Base-by-base conservation (phyloP, 37 sponge, comb jelly and placozoan genomes). In the Chondrosia reniformis region DNA sequence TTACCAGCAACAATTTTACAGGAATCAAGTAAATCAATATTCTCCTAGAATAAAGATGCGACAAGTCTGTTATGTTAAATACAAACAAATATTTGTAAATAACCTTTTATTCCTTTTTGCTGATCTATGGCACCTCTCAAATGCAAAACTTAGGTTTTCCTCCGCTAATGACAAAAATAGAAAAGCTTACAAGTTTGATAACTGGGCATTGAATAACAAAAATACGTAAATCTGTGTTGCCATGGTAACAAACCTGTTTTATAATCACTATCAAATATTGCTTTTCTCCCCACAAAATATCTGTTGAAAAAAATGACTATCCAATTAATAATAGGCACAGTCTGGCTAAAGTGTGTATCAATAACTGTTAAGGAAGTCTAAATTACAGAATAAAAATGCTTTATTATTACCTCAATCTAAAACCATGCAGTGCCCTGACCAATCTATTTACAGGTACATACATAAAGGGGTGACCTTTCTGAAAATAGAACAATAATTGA, bases 221-320 rank as follows among this genome's bases (percentile, higher is more conserved):
- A 17, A 45, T 32, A 82, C 32, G 5, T 10, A 54, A 58, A 28
- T 10, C 13, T 33, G 46, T 34, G 3, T 31, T 64, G 31, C 25
- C 12, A 27, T 27, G 30, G n/a, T 7, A 21, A 33, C 41, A 25
- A 41, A 93, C 93, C 93, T 74, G 62, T 55, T 79, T 92, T 95
- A 79, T 89, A 95, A 4, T 95, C 93, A 69, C 89, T 88, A 59
- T 97, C 98, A 87, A 97, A 94, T 83, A 97, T 92, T 55, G 85
- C 88, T 63, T 97, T 97, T 54, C 88, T 80, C 44, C 98, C 98
- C 10, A 94, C 86, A 83, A 89, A 97, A 75, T 92, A 95, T 63
- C 92, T 88, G 52, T 15, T 28, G 24, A 45, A 31, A 77, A 39
- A n/a, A n/a, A n/a, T n/a, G n/a, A n/a, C n/a, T n/a, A n/a, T n/a